These are phyloP conservation scores for Carettochelys insculpta DNA, from an alignment of 2,113 vertebrate genomes.

Conservation along the genomic window DNA sequence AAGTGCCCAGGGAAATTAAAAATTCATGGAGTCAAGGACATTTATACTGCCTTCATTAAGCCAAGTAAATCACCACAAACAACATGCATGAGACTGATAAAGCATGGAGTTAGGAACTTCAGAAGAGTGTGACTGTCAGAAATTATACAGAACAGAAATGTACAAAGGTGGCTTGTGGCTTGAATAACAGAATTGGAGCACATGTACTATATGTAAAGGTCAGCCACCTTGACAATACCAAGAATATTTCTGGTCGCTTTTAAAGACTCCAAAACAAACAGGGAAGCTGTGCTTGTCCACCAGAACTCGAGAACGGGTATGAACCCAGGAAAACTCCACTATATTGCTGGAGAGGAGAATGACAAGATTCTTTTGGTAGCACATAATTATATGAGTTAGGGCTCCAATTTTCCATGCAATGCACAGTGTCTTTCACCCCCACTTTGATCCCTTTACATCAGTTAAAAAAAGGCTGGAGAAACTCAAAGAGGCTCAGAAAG, in stretches of 20 bases:
- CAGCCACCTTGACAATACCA: rapidly evolving
- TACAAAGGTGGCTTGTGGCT: not conserved
- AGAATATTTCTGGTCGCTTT: not conserved
- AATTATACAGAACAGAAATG: constrained; percentile 15
- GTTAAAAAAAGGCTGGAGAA: not conserved
- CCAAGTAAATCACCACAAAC: constrained; percentile 1
- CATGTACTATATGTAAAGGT: not conserved
- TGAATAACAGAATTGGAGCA: constrained; percentile 18
- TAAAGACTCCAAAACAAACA: not conserved
- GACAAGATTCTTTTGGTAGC: not conserved
- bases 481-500: not conserved
- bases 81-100: not conserved
- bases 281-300: not conserved
- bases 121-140: not conserved
- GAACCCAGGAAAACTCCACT: not conserved
- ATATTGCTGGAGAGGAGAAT: not conserved
- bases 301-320: not conserved
- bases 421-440: not conserved
- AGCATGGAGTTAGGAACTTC: not conserved
- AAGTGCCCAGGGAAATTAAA: constrained; percentile 39
- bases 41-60: constrained; percentile 6
- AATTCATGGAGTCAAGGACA: constrained; percentile 19
- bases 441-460: not conserved
- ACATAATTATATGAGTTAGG: not conserved
- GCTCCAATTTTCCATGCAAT: not conserved